Evolutionary conservation across 2,113 vertebrate species (phyloP), one percentile per base, ranked within the genome.

Genomic region (Bubo blakistoni): DNA sequence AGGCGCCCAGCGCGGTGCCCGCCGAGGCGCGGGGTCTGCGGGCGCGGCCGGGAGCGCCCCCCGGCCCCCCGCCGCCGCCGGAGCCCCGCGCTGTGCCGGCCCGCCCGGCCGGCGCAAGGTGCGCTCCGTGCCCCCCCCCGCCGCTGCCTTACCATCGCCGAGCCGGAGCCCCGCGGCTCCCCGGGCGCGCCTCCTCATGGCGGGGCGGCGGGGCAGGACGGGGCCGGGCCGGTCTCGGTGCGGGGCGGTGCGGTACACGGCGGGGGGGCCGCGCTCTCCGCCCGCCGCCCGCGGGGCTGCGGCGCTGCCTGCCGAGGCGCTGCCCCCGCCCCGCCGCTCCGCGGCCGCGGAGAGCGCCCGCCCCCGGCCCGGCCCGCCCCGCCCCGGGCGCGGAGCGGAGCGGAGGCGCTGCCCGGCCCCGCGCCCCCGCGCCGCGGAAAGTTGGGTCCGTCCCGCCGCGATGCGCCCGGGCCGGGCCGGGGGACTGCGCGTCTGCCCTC

Each of bases 121-220:
- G 44, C 44, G 44, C 44, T 17, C 44, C 44, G 40, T 11, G 40
- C 44, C 44, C 16, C 44, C 44, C 44, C 44, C 44, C 44, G 15
- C 34, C 46, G 10, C 30, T 16, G 15, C n/a, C 96, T 97, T 92
- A 97, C 97, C 97, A 38, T 93, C 59, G 78, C 96, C 85, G 83
- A 63, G 83, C 38, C 92, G 40, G 88, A 82, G 91, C 81, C 85
- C 87, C 59, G 82, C 95, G 44, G 93, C 84, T 91, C 71, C 84
- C 79, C 69, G 29, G 58, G 34, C 29, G 26, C 67, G 12, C 22
- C 73, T 86, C 73, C 92, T 44, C 92, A 90, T 94, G 44, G n/a
- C 42, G 71, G 88, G 71, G 88, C 73, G 54, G 61, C n/a, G 76
- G 92, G 63, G 58, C 88, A 22, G 54, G 38, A 38, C 12, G 34